Evolutionary conservation across 2,797 vertebrate species (phyloP), one percentile per base, ranked within the genome.

Genomic region (Poeciliopsis paucimaculata): DNA sequence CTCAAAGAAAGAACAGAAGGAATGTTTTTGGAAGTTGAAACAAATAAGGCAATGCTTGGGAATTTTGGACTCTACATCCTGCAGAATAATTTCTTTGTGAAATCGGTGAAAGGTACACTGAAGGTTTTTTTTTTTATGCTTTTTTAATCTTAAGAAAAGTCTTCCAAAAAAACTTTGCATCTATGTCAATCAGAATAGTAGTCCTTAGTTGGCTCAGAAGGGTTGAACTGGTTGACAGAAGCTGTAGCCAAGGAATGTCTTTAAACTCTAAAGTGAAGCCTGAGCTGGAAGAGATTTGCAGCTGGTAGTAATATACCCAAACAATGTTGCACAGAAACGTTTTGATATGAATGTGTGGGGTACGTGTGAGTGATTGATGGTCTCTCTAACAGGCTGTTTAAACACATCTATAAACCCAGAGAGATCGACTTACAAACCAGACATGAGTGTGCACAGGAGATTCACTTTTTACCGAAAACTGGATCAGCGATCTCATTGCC

Each of bases 321-420:
- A 86, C 77, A 70, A 89, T 90, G 87, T 93, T 94, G 93, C 91
- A 93, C 91, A 91, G 90, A 85, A 84, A 85, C 82, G 82, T 82
- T 79, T 81, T 77, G 77, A 85, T 78, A 73, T 93, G 92, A 94
- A 93, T 94, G 93, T 75, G 53, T 76, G 72, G 36, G 76, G 86
- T 76, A 5, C 12, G 6, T 41, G 13, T 39, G 64, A 74, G 81
- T 73, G 80, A 85, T 82, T 64, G 74, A 73, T 73, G 71, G 77
- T 82, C 86, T 77, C 85, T 66, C 34, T 39, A 39, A 66, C 18
- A 6, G 18, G 16, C 8, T 8, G 18, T 39, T 64, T 64, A 23
- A 20, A 39, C 34, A 4, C 64, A 39, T 39, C 16, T 23, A 11
- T 39, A 23, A 39, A 36, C 36, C 36, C 74, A 70, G 82, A 78